A percentile compares a stretch with the other conserved stretches of the same genome.
These are phyloP conservation scores for Suricata suricatta DNA, from an alignment of 2,113 vertebrate genomes.

Conservation along the genomic window DNA sequence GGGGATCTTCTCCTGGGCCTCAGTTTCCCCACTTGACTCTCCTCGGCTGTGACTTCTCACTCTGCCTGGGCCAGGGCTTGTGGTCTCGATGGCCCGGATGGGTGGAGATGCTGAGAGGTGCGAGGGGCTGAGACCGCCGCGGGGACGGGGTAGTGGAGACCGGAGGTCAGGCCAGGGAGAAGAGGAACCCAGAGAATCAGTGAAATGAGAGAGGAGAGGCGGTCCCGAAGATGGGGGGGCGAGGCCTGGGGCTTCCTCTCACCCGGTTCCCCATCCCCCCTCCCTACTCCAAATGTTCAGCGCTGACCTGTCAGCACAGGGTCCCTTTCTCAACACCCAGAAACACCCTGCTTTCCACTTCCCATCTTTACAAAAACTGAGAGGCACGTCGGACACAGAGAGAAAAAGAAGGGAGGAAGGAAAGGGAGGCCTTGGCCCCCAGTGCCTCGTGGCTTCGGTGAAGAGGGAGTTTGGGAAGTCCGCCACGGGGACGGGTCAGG, in stretches of 20 bases:
- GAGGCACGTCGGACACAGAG: background rate
- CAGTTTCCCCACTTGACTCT: background rate
- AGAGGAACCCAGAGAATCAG: accelerated
- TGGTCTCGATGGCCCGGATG: accelerated
- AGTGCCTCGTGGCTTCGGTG: accelerated
- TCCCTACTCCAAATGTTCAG: background rate
- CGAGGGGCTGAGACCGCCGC: background rate
- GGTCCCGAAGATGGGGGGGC: accelerated
- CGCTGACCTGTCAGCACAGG: background rate
- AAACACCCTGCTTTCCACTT: background rate
- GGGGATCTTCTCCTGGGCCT: background rate
- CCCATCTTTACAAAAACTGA: background rate
- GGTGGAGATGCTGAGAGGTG: background rate
- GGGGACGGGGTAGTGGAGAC: accelerated
- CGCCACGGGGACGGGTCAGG: accelerated
- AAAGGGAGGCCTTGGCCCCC: background rate
- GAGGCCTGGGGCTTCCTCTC: background rate
- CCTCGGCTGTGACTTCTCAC: too few species aligned
- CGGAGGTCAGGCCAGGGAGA: accelerated
- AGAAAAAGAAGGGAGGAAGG: background rate
- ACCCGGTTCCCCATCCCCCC: accelerated
- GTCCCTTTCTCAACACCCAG: background rate
- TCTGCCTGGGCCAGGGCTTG: background rate
- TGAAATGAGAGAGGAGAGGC: accelerated
- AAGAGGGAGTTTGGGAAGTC: accelerated